Evolutionary conservation across 37 sponge, comb jelly and placozoan species (phyloP).

Genomic region (Spongilla lacustris): DNA sequence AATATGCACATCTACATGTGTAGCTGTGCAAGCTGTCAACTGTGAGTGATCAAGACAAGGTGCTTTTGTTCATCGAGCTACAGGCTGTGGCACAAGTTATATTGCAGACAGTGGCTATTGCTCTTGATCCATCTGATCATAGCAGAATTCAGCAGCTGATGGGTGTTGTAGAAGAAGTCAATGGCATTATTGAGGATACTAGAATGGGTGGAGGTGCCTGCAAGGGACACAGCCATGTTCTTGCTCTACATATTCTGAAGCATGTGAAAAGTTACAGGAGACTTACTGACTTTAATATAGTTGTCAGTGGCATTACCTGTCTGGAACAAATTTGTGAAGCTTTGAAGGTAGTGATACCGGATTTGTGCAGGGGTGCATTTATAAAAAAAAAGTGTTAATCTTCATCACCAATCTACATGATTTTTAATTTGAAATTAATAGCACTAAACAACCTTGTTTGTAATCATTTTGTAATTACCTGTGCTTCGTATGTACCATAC

Average conservation of each 20-base stretch:
- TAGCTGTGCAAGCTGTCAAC: too few species aligned
- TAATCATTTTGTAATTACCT: too few species aligned
- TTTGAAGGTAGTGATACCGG: too few species aligned
- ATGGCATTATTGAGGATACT: conserved; percentile 40
- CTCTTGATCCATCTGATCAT: conserved; percentile 29
- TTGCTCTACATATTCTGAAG: conserved; percentile 67
- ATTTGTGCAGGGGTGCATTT: too few species aligned
- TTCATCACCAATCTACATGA: too few species aligned
- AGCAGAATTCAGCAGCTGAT: conserved; percentile 6
- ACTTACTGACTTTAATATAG: conserved; percentile 36
- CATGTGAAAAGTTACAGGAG: conserved; percentile 41
- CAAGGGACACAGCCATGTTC: conserved; percentile 65
- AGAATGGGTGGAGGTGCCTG: conserved; percentile 62
- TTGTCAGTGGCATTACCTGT: conserved; percentile 7
- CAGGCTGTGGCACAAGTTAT: conserved; percentile 84
- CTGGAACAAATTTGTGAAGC: conserved; percentile 23
- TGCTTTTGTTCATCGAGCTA: conserved; percentile 71
- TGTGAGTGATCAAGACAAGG: conserved; percentile 1
- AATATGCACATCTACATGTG: too few species aligned
- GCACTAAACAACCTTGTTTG: too few species aligned
- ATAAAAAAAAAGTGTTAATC: too few species aligned
- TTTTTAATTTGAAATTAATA: too few species aligned
- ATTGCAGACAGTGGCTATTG: conserved; percentile 30
- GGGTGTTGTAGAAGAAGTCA: conserved; percentile 15
- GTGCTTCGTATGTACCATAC: too few species aligned